Percentiles rank a stretch among this genome's conserved stretches.
Evolutionary conservation across 1,140 invertebrate genomes (phyloP).

Genomic region (Phocides pigmalion): DNA sequence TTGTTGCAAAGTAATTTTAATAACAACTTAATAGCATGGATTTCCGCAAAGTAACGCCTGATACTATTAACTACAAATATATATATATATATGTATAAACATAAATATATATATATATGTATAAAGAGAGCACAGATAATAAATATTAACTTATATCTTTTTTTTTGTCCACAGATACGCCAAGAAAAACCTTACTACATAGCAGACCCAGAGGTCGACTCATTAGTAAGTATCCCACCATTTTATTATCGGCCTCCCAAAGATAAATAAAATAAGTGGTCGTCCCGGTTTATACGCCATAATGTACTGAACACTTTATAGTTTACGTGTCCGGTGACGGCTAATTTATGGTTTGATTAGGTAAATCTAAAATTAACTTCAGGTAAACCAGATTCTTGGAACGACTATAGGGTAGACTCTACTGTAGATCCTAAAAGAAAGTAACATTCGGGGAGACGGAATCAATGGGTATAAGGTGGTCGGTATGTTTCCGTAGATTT

Average conservation of each 20-base stretch:
- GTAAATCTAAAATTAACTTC: slow-evolving; percentile 69
- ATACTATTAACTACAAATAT: no score
- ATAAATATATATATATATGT: no score
- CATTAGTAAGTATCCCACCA: slow-evolving; percentile 93
- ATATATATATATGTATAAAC: no score
- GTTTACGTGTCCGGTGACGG: slow-evolving; percentile 56
- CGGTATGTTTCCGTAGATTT: no score
- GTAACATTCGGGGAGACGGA: no score
- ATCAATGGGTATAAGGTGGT: no score
- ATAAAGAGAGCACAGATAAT: no score
- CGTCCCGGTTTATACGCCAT: slow-evolving; percentile 65
- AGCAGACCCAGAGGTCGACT: slow-evolving; percentile 98
- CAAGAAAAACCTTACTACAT: slow-evolving; percentile 99
- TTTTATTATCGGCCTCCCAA: slow-evolving; percentile 46
- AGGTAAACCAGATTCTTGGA: slow-evolving; percentile 73
- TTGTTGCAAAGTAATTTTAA: no score
- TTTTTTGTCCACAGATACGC: slow-evolving; percentile 94
- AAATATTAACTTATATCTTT: slow-evolving; percentile 85
- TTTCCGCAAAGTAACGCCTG: no score
- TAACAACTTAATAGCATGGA: no score
- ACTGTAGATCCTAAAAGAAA: no score
- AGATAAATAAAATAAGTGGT: slow-evolving; percentile 56
- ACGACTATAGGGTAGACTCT: slow-evolving; percentile 52
- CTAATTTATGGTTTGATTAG: slow-evolving; percentile 80
- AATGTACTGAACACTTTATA: slow-evolving; percentile 74